phyloP scores from a whole-genome alignment of 2,797 vertebrate species.

The Lepidocolaptes lacrymiger region DNA sequence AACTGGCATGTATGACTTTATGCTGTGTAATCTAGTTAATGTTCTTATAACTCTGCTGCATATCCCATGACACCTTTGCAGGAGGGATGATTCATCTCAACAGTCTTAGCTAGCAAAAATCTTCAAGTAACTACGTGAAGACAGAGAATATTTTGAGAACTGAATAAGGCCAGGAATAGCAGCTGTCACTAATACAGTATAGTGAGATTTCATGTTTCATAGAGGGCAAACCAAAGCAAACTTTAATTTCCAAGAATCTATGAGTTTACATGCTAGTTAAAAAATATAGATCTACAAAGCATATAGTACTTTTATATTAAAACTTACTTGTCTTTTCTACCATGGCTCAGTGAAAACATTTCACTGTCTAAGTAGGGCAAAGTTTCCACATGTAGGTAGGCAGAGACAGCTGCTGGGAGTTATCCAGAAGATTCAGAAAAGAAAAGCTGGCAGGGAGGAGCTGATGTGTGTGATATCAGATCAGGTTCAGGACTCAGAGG shows the following conservation, averaged over 20 bases:
- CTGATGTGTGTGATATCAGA: neutral
- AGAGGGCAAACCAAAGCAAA: neutral
- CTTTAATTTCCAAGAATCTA: neutral
- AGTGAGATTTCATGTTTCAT: neutral
- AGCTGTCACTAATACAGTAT: neutral
- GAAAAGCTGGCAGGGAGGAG: neutral
- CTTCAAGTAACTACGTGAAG: conserved; percentile 19
- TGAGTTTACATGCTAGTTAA: neutral
- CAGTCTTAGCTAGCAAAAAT: conserved; percentile 6
- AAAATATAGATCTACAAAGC: neutral
- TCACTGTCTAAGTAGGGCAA: neutral
- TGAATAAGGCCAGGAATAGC: conserved; percentile 23
- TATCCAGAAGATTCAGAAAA: neutral
- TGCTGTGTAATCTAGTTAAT: neutral
- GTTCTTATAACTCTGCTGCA: neutral
- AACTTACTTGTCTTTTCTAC: neutral
- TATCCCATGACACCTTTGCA: conserved; percentile 14
- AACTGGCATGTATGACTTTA: neutral
- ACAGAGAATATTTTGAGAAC: neutral
- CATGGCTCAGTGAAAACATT: neutral
- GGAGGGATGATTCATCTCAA: conserved; percentile 26
- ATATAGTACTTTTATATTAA: neutral
- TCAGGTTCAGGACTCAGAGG: neutral
- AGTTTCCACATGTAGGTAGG: neutral
- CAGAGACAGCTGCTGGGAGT: neutral